These are phyloP conservation scores for Xylocopa sonorina DNA, from an alignment of 1,140 invertebrate genomes.

Conservation along the genomic window DNA sequence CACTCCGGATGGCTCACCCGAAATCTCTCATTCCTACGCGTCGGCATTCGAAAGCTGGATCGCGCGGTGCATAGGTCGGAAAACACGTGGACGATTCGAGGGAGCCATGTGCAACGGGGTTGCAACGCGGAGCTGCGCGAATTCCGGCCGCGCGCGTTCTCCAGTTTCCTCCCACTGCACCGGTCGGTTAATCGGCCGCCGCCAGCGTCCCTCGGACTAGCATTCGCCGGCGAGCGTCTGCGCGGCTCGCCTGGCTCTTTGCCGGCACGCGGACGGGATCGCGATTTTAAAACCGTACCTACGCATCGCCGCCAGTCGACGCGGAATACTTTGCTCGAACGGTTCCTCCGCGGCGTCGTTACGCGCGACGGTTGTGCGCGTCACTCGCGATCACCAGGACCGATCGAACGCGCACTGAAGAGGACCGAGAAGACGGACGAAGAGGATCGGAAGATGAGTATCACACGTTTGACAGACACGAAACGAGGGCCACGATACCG, in stretches of 20 bases:
- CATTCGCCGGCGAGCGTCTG: background rate
- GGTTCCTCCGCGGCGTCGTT: too few species aligned
- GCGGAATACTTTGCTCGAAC: background rate
- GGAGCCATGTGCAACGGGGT: slow-evolving; percentile 39
- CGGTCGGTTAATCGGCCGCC: slow-evolving; percentile 4
- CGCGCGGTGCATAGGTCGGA: background rate
- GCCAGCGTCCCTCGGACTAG: background rate
- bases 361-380: too few species aligned
- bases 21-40: too few species aligned
- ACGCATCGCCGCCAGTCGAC: background rate
- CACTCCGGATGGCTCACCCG: too few species aligned
- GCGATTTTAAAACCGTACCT: background rate
- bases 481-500: background rate
- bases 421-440: background rate
- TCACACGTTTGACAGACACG: slow-evolving; percentile 35
- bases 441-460: slow-evolving; percentile 51
- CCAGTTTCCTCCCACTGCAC: background rate
- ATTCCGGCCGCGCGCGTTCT: slow-evolving; percentile 47
- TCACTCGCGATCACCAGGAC: too few species aligned
- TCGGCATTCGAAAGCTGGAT: too few species aligned
- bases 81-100: too few species aligned
- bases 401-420: too few species aligned
- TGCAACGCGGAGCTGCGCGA: slow-evolving; percentile 33
- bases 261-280: background rate
- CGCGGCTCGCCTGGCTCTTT: background rate